Base-by-base conservation (phyloP, 2,797 vertebrate species). In the Acanthurus tractus region DNA sequence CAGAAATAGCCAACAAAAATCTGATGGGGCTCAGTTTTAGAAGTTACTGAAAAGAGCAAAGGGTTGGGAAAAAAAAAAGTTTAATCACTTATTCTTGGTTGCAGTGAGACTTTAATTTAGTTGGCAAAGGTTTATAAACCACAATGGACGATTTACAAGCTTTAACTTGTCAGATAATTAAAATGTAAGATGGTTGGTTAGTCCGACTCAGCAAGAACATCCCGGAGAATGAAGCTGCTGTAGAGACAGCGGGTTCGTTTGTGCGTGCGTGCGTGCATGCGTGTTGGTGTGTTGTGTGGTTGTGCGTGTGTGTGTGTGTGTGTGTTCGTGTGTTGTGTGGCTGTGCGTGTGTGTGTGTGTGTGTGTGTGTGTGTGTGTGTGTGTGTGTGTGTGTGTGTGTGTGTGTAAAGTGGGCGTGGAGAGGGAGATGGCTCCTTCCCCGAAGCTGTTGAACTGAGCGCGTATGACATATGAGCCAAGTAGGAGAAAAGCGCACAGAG, bases 321-420 rank as follows among this genome's bases (percentile, higher is more conserved):
- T 54, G 69, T 18, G 66, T 62, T n/a, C n/a, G n/a, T n/a, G n/a
- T n/a, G n/a, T n/a, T n/a, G n/a, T n/a, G n/a, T n/a, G n/a, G n/a
- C n/a, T 50, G 36, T 57, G 61, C 10, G 69, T 58, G 58, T 45
- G n/a, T 57, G 66, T 54, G 70, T 50, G 69, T 18, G 65, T 62
- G n/a, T 14, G 69, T 58, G 58, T 49, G 18, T 56, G 65, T 57
- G 70, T 50, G 67, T 63, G 65, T 54, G 53, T 48, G 72, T 49
- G 65, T 62, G 74, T 48, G 61, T 52, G 75, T 58, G 55, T 63
- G 78, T 45, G 40, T 20, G 74, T 61, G 48, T 18, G 63, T 36
- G 55, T 54, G 69, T 18, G 66, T 62, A 25, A 9, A 62, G 85
- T 90, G 92, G 92, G 93, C 86, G 92, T 92, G 92, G 89, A 78